Conservation (phyloP, 1,140 invertebrate species). For the Choristoneura fumiferana region DNA sequence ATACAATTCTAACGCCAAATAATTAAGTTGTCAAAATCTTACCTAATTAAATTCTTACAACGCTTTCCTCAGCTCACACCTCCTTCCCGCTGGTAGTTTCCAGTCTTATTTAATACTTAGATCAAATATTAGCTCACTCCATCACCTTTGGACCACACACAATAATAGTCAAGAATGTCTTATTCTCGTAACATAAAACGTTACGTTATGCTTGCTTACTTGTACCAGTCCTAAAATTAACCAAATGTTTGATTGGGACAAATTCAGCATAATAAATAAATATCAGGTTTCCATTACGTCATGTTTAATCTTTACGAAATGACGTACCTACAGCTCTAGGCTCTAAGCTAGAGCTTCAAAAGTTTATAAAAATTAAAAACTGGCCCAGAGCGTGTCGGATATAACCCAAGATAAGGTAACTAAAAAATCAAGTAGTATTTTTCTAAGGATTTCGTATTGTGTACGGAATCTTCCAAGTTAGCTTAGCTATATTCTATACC, state of each 20-base stretch:
- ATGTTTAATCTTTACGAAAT: neutral
- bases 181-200: constrained; percentile 3
- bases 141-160: constrained; percentile 60
- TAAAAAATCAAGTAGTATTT: no score
- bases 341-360: no score
- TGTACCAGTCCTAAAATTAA: neutral
- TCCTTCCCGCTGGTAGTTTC: constrained; percentile 37
- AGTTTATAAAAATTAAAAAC: no score
- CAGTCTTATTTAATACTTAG: constrained; percentile 42
- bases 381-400: no score
- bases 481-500: no score
- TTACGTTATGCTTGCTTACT: neutral
- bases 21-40: no score
- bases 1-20: no score
- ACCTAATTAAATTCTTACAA: no score
- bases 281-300: neutral
- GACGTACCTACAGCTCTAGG: no score
- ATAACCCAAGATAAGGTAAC: no score
- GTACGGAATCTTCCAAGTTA: no score
- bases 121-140: constrained; percentile 51
- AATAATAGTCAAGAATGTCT: constrained; percentile 27
- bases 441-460: no score
- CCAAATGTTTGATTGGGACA: neutral
- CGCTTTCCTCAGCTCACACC: constrained; percentile 23
- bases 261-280: neutral